Evolutionary conservation across 2,797 vertebrate species (phyloP).

Genomic region (Pseudomugil gertrudae): DNA sequence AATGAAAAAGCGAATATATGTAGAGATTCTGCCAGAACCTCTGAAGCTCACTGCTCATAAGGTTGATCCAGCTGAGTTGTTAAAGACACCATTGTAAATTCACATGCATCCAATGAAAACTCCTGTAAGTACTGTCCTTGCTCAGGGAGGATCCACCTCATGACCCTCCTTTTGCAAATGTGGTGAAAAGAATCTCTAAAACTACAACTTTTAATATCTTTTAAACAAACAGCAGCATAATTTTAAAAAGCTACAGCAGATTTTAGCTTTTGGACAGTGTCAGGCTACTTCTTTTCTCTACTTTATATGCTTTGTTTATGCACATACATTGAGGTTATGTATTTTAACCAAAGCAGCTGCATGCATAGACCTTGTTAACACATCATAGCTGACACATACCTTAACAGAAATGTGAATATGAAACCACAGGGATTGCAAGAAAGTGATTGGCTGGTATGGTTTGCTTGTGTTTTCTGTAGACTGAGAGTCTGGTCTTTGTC

Average conservation of each 20-base stretch:
- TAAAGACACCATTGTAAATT: neutral
- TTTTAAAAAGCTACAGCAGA: neutral
- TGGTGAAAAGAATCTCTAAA: neutral
- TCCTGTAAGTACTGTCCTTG: neutral
- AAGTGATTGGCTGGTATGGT: neutral
- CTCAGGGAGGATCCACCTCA: neutral
- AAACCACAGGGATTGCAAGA: neutral
- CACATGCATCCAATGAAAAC: neutral
- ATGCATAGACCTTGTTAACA: neutral
- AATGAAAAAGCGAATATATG: too few relatives aligned
- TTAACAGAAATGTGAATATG: constrained; percentile 3
- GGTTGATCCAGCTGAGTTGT: neutral
- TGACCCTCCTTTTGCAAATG: neutral
- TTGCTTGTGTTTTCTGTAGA: neutral
- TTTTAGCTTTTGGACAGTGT: neutral
- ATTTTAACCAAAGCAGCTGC: neutral
- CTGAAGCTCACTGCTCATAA: neutral
- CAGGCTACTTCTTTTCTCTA: neutral
- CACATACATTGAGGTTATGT: neutral
- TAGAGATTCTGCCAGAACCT: neutral
- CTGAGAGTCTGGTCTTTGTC: neutral
- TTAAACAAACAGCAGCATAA: neutral
- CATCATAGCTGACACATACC: neutral
- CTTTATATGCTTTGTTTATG: neutral
- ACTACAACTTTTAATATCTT: neutral